phyloP scores from a whole-genome alignment of 2,888 invertebrate genomes.

The Xylocampa areola region DNA sequence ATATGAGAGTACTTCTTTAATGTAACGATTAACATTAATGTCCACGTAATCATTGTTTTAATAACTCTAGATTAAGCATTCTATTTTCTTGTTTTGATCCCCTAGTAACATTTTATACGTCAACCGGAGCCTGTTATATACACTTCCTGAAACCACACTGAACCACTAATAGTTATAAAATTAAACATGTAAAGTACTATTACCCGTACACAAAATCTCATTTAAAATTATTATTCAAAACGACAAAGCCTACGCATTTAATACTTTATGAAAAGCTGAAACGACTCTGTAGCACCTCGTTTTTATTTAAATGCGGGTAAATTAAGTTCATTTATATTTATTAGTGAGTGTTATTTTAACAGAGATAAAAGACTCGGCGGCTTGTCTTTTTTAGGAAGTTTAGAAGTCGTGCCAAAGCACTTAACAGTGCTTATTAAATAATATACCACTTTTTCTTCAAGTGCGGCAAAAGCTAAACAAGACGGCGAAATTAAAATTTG shows the following conservation, averaged over 20 bases:
- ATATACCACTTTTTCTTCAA: not conserved
- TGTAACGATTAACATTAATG: too few relatives aligned
- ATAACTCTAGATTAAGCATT: too few relatives aligned
- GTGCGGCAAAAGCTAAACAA: too few relatives aligned
- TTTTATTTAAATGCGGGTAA: constrained; percentile 56
- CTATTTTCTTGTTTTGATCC: too few relatives aligned
- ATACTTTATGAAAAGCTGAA: constrained; percentile 59
- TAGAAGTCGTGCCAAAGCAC: not conserved
- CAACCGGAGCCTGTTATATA: too few relatives aligned
- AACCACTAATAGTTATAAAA: not conserved
- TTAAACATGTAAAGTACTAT: constrained; percentile 21
- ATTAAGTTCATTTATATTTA: constrained; percentile 55
- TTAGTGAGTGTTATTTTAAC: constrained; percentile 27
- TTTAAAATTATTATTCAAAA: constrained; percentile 51
- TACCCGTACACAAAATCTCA: constrained; percentile 24
- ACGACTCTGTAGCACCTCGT: constrained; percentile 53
- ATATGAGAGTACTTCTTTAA: too few relatives aligned
- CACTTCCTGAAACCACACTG: too few relatives aligned
- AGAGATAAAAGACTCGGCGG: constrained; percentile 24
- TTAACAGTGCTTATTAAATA: too few relatives aligned
- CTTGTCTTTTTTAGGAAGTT: constrained; percentile 36
- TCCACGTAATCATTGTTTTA: too few relatives aligned
- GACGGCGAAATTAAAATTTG: too few relatives aligned
- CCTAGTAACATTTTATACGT: too few relatives aligned
- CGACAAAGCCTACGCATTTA: constrained; percentile 43